phyloP scores from a whole-genome alignment of 2,797 vertebrate genomes.

The Sebastiscus tertius region DNA sequence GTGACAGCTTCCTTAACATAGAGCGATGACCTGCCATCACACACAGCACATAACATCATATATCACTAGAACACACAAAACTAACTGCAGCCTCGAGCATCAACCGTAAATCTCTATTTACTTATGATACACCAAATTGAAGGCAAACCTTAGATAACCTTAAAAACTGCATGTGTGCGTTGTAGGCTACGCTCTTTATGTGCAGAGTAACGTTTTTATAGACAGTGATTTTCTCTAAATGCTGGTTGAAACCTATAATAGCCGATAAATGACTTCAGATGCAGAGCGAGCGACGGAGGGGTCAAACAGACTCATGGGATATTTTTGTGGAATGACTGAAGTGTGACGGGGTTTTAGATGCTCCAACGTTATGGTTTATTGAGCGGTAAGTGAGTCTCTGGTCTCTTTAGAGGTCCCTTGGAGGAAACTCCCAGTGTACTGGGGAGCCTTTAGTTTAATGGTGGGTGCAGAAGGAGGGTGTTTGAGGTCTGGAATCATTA shows the following conservation, averaged over 20 bases:
- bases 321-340: neutral
- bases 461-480: slow-evolving; percentile 5
- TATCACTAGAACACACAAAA: slow-evolving; percentile 7
- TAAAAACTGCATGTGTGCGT: neutral
- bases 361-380: slow-evolving; percentile 17
- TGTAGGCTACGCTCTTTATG: neutral
- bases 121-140: neutral
- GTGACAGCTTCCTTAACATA: slow-evolving; percentile 19
- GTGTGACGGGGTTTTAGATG: slow-evolving; percentile 12
- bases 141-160: neutral
- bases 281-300: neutral
- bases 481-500: slow-evolving; percentile 28
- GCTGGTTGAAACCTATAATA: neutral
- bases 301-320: neutral
- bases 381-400: slow-evolving; percentile 21
- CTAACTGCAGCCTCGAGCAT: neutral
- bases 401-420: slow-evolving; percentile 12
- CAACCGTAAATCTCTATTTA: neutral
- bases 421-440: slow-evolving; percentile 5
- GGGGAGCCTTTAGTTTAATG: slow-evolving; percentile 6
- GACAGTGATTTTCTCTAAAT: neutral
- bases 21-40: slow-evolving; percentile 30
- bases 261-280: neutral
- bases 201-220: neutral
- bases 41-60: slow-evolving; percentile 4